Evolutionary conservation across 2,888 invertebrate genomes (phyloP), one percentile per base, ranked within the genome.

Genomic region (Paralinhomoeus sp.): DNA sequence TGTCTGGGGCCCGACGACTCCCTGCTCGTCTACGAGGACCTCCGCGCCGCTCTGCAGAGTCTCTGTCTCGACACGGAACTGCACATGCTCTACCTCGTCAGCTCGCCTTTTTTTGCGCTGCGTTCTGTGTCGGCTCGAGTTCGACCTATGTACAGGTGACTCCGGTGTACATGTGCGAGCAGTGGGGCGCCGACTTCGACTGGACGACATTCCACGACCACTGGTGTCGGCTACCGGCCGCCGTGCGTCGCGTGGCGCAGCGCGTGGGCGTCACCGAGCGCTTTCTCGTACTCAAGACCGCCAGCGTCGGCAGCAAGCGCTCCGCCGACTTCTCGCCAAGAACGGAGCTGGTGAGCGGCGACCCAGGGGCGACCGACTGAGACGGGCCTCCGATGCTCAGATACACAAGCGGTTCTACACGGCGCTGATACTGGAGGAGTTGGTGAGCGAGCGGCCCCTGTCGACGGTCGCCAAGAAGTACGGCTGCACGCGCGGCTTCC

Each of bases 1-100:
- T 81, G 87, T 0, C 74, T 97, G 65, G 77, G 84, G n/a, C 91
- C 93, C 0, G 79, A 80, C 60, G 87, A 93, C 63, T 89, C 84
- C 0, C 67, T 91, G 12, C 72, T 77, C 20, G 72, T 97, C 37
- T 82, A 89, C 60, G 73, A 76, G 49, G 93, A 93, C 64, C 64
- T 97, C 24, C 78, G 83, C 62, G 78, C 77, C 63, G 85, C 91
- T 1, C 72, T 85, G 12, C 76, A 78, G 54, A 80, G 80, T 58
- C 77, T 97, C 60, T 85, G 85, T 0, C 67, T 97, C 13, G 85
- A 89, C 61, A 82, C 80, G 44, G 93, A 97, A 57, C 70, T 97
- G 2, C 93, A 97, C 65, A 73, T 91, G 36, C 75, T 97, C 40
- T 97, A 91, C 64, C 69, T 87, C 56, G 89, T 89, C 36, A 41